Evolutionary conservation across 1,140 invertebrate species (phyloP), one percentile per base, ranked within the genome.

Genomic region (Bilobella aurantiaca): DNA sequence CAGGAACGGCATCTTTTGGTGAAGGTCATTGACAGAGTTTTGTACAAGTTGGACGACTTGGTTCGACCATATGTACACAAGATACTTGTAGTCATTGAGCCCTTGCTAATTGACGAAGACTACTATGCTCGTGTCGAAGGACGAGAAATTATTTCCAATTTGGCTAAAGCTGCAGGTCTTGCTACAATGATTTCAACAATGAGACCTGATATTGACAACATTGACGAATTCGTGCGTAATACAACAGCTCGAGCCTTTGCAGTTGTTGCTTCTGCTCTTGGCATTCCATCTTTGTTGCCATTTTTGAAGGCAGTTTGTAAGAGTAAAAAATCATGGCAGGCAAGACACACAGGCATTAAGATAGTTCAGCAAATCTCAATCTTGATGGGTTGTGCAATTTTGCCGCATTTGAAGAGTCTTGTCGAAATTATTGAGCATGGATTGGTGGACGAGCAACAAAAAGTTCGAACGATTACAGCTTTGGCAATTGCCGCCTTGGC

Each of bases 181-280:
- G 97, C 97, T 0, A 99, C 97, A 8, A 99, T 99, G 97, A 99
- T 99, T 74, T 99, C 96, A 0, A 99, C 96, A 0, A 99, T 99
- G 97, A 84, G 97, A 79, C 97, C 97, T 2, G 97, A 99, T 82
- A 99, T 99, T 76, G 97, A 99, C 77, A 99, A 99, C 76, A 98
- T 99, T 74, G 97, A 99, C 79, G 97, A 99, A 53, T 99, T 99
- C 73, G 97, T 99, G 0, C 82, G 97, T 76, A 99, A 99, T 77
- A 99, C 97, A 0, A 99, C 97, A 12, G 96, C 97, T 1, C 82
- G 97, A 74, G 97, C 97, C 0, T 99, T 99, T 79, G 97, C 97
- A 46, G 96, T 99, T 0, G 97, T 99, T 1, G 97, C 97, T 0
- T 99, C 96, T 12, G 96, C 97, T 63, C 81, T 99, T 28, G 96